Base-by-base conservation (phyloP, 2,888 invertebrate species). In the Isotomurus palustris region DNA sequence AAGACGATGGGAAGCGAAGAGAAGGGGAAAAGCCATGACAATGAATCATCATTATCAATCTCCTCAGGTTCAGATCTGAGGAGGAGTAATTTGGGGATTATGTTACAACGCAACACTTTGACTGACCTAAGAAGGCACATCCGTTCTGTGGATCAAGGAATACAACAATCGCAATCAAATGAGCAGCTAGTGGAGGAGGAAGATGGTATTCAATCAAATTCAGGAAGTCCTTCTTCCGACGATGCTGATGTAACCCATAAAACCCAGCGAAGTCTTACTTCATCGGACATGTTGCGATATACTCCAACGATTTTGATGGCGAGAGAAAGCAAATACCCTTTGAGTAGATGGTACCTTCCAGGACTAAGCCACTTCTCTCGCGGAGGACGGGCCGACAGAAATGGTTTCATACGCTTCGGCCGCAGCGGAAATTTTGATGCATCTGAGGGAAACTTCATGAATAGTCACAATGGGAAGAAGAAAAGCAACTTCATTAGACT, bases 401-500 rank as follows among this genome's bases (percentile, higher is more conserved):
- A 64, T 48, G 64, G 67, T 44, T 70, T 68, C 50, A 70, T 70
- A 27, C 66, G 70, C 14, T 67, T 70, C 41, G 70, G 70, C 6
- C 44, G 70, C 17, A 63, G 54, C 27, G 45, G 19, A 10, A 21
- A 38, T 17, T 27, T 48, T 17, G 36, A 36, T 24, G 25, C 4
- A 21, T 35, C 21, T 19, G 21, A 12, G 10, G 8, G 8, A 6
- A 5, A 3, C 4, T 17, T 8, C 29, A 14, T 4, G 5, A 50
- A 29, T 44, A 58, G 51, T 25, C 56, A 58, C 17, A 57, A 40
- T 28, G 54, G 56, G 12, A 67, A 60, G 40, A 70, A 70, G 52
- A 70, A 70, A 52, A 70, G 67, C 52, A 70, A 70, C 51, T 70
- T 70, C 51, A 70, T 70, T 58, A 64, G 70, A 38, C 62, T 70